Evolutionary conservation across 2,888 invertebrate genomes (phyloP).

Genomic region (Lithosia quadra): DNA sequence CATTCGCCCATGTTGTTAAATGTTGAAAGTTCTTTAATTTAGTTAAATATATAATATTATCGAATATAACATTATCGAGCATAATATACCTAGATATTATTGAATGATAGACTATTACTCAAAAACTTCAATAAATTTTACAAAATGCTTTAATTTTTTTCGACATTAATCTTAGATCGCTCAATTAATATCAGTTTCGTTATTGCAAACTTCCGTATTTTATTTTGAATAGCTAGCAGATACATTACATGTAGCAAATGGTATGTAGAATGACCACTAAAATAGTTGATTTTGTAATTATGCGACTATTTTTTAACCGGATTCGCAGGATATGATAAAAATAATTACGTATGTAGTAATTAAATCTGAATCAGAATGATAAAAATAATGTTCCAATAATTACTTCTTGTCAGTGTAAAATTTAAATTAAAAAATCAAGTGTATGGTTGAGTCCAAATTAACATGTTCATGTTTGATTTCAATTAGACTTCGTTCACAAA

Average conservation of each 20-base stretch:
- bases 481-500: not conserved
- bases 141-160: not conserved
- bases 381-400: not conserved
- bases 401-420: not conserved
- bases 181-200: not conserved
- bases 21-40: no score
- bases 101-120: no score
- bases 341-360: not conserved
- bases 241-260: conserved; percentile 1
- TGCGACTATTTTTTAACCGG: not conserved
- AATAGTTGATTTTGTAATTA: not conserved
- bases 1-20: no score
- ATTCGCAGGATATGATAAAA: conserved; percentile 1
- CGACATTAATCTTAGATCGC: not conserved
- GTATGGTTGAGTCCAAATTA: not conserved
- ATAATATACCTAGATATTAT: no score
- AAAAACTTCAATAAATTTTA: no score
- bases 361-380: not conserved
- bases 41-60: no score
- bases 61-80: no score
- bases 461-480: not conserved
- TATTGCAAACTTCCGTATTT: conserved; percentile 1
- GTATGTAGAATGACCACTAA: not conserved
- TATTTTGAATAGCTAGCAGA: not conserved
- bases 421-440: not conserved